phyloP scores from a whole-genome alignment of 2,797 vertebrate genomes.

The Schizothorax lantsangensis region DNA sequence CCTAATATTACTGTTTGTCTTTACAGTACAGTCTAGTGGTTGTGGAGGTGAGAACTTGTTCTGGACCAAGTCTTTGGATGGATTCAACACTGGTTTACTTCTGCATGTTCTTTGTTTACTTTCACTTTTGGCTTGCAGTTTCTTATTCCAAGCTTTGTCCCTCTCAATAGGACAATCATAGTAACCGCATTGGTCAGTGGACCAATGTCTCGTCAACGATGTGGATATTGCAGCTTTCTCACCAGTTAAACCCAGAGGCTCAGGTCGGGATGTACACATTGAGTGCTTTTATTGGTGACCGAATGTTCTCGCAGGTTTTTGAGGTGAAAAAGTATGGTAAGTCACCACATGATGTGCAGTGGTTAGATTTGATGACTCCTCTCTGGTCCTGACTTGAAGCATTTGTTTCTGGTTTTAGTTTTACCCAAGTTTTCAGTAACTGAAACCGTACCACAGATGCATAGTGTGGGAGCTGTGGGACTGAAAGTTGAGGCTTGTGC shows the following conservation, averaged over 20 bases:
- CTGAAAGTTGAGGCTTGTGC: slow-evolving; percentile 23
- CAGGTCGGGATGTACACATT: slow-evolving; percentile 31
- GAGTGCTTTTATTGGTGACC: neutral
- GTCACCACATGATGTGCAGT: neutral
- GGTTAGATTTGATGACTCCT: neutral
- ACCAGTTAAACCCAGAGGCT: slow-evolving; percentile 49
- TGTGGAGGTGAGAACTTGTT: neutral
- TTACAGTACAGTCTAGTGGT: slow-evolving; percentile 13
- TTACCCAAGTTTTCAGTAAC: slow-evolving; percentile 5
- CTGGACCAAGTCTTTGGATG: neutral
- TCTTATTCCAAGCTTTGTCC: neutral
- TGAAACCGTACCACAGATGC: neutral
- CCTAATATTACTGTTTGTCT: neutral
- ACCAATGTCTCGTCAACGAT: slow-evolving; percentile 25
- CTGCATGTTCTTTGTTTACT: neutral
- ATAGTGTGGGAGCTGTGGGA: neutral
- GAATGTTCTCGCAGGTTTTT: slow-evolving; percentile 4
- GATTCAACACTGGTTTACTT: too few species aligned
- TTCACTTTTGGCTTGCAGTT: neutral
- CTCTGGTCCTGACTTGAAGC: neutral
- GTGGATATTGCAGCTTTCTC: slow-evolving; percentile 55
- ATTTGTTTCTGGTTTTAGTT: neutral
- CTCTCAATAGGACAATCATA: slow-evolving; percentile 35
- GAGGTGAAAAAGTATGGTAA: slow-evolving; percentile 57
- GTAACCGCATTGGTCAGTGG: slow-evolving; percentile 54